These are phyloP conservation scores for Empidonax traillii DNA, from an alignment of 2,113 vertebrate species.

Conservation along the genomic window DNA sequence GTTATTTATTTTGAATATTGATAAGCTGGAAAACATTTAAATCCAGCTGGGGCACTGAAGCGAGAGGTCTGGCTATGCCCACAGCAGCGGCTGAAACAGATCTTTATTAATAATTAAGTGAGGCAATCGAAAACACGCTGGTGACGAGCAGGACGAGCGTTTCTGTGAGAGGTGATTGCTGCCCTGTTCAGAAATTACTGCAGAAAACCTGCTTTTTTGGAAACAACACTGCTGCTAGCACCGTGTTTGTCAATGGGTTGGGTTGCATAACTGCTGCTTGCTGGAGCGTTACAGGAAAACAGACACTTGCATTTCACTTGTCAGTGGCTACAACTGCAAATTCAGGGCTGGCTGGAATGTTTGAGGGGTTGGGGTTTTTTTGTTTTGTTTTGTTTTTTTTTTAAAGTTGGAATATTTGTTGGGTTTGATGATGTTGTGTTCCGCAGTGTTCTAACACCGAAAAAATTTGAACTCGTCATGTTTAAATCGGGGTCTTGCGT, in stretches of 20 bases:
- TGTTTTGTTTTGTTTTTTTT: not conserved
- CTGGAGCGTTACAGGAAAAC: not conserved
- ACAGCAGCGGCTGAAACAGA: not conserved
- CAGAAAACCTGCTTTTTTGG: not conserved
- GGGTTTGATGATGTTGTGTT: not conserved
- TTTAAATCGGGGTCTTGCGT: not conserved
- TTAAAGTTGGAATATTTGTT: not conserved
- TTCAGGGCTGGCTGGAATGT: not conserved
- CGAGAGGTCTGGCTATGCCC: not conserved
- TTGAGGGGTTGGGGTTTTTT: not conserved
- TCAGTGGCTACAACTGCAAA: not conserved
- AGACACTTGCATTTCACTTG: not conserved
- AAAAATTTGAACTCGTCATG: not conserved
- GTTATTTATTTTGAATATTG: constrained; percentile 1
- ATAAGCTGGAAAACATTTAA: not conserved
- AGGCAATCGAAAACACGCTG: rapidly evolving
- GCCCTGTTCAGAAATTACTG: not conserved
- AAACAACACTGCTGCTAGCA: rapidly evolving
- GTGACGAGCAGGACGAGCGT: rapidly evolving
- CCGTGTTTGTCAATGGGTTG: not conserved
- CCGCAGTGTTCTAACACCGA: not conserved
- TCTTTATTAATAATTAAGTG: not conserved
- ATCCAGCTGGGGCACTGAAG: not conserved
- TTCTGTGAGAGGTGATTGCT: not conserved
- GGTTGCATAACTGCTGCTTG: not conserved